Percentiles rank a stretch among this genome's conserved stretches.
phyloP scores from a whole-genome alignment of 2,888 invertebrate species.

The Aelia acuminata region DNA sequence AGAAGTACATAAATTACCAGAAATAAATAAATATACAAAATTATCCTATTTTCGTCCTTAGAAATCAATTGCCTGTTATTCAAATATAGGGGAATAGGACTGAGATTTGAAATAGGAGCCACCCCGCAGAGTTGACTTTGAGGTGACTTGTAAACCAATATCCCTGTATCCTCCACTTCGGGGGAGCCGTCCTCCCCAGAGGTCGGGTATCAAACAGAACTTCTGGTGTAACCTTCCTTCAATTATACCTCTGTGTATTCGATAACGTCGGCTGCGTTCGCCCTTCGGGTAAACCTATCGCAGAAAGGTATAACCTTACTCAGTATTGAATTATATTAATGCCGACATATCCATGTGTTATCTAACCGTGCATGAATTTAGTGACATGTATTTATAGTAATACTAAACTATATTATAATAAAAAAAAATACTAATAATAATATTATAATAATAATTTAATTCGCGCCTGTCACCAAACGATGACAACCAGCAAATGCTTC shows the following conservation, averaged over 20 bases:
- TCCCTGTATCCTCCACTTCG: background rate
- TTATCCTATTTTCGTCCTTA: background rate
- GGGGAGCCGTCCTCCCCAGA: background rate
- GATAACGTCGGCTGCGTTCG: background rate
- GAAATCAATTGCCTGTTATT: background rate
- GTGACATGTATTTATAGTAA: too few species aligned
- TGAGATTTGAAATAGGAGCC: slow-evolving; percentile 9
- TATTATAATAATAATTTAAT: too few species aligned
- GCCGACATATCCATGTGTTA: background rate
- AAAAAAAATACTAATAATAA: too few species aligned
- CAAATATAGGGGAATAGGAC: background rate
- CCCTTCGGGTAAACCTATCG: background rate
- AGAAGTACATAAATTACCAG: too few species aligned
- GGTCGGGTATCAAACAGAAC: slow-evolving; percentile 23
- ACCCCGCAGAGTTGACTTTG: background rate
- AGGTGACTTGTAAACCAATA: slow-evolving; percentile 38
- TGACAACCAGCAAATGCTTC: too few species aligned
- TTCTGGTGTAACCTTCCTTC: background rate
- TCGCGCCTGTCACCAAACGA: too few species aligned
- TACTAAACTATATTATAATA: too few species aligned
- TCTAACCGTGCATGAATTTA: too few species aligned
- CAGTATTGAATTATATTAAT: background rate
- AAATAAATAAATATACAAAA: background rate
- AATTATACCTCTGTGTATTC: slow-evolving; percentile 15
- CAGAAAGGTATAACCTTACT: background rate